Conservation (phyloP, 1,140 invertebrate genomes). For the Drosophila seguyi region DNA sequence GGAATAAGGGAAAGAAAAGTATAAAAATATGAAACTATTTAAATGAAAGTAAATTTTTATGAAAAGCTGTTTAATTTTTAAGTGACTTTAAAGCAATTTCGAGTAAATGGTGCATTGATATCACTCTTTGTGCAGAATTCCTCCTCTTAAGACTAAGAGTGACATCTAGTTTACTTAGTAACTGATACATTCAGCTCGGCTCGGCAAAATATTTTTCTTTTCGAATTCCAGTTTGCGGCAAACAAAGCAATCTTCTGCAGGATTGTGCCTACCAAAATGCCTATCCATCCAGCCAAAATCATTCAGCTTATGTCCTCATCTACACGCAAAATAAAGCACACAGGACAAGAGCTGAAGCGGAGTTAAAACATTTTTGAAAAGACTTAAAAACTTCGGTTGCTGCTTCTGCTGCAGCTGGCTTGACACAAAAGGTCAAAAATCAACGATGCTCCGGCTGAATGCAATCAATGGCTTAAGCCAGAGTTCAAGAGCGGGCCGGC, state of each 20-base stretch:
- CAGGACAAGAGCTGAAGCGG: constrained; percentile 8
- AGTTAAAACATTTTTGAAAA: constrained; percentile 63
- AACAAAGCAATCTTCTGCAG: constrained; percentile 1
- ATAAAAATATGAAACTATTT: constrained; percentile 1
- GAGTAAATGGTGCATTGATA: neutral
- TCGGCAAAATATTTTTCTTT: constrained; percentile 14
- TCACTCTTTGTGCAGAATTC: neutral
- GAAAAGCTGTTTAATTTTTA: too few species aligned
- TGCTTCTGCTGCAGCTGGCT: constrained; percentile 16
- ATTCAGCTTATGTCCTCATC: constrained; percentile 59
- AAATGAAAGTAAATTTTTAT: neutral
- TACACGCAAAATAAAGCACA: constrained; percentile 21
- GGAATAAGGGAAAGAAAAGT: neutral
- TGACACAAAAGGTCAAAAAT: constrained; percentile 56
- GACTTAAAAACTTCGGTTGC: constrained; percentile 61
- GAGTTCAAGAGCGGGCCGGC: constrained; percentile 21
- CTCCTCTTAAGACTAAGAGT: neutral
- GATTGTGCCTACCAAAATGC: constrained; percentile 46
- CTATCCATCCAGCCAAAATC: constrained; percentile 66
- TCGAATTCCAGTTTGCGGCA: constrained; percentile 15
- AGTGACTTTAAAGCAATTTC: neutral
- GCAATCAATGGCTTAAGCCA: constrained; percentile 78
- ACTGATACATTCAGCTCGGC: neutral
- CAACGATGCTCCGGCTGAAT: constrained; percentile 57
- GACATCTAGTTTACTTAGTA: neutral